Base-by-base conservation (phyloP, 2,888 invertebrate genomes). In the Bedellia somnulentella region DNA sequence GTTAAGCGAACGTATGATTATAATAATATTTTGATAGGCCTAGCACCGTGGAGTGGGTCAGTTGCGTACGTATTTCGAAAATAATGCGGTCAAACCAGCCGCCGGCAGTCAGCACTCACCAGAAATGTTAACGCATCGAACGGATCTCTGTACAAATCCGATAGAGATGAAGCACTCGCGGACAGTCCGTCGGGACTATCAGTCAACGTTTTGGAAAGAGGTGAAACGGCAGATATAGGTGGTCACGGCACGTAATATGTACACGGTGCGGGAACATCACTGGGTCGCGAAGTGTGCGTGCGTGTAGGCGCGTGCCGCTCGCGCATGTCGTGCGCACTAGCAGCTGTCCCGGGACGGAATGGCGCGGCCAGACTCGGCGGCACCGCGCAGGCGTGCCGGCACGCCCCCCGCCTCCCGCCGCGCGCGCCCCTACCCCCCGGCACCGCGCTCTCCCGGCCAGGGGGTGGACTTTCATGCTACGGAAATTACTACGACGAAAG, bases 11-110 rank as follows among this genome's bases (percentile, higher is more conserved):
- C 14, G 14, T 63, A 22, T 15, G 23, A 24, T 29, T 16, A 60
- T 66, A 66, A 62, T 61, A 61, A 62, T 71, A 68, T 73, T 73
- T 70, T 70, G 70, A 68, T 70, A 58, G 58, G 54, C 55, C 51
- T 63, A 60, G 60, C 67, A 52, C 63, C 59, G 57, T 57, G 62
- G 62, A 67, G 60, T 68, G 67, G 70, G 67, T 68, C 57, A 60
- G n/a, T 54, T 57, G 66, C 59, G 66, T 68, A 67, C 67, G 68
- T 70, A 70, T 70, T 68, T 68, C 68, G 64, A 67, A 68, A 71
- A 73, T 70, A 73, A 73, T 73, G 71, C 73, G 73, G 73, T 73
- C 71, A 73, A 67, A 70, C 71, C 66, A 66, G 70, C 67, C 63
- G 59, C 66, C 3, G 6, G 27, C 8, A 17, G 28, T 17, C 60